These are phyloP conservation scores for Decapterus maruadsi DNA, from an alignment of 2,797 vertebrate species.

Conservation along the genomic window DNA sequence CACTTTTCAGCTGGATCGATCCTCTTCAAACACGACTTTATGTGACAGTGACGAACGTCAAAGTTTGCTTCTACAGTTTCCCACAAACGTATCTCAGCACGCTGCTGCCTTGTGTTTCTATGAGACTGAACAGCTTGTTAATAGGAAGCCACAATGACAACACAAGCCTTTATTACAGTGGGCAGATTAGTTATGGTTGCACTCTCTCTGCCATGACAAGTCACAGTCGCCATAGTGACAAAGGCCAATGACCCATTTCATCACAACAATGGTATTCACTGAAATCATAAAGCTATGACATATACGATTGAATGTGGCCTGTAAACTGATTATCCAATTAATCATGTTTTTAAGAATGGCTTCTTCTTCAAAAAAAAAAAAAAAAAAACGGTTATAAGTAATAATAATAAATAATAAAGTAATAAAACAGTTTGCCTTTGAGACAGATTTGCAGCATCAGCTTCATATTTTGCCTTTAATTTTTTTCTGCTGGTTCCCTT, in stretches of 20 bases:
- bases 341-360: too few species aligned
- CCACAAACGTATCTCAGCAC: too few species aligned
- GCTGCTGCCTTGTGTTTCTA: not conserved
- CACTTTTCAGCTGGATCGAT: not conserved
- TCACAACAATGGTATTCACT: not conserved
- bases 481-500: not conserved
- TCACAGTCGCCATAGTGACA: not conserved
- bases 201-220: not conserved
- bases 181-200: too few species aligned
- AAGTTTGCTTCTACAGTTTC: too few species aligned
- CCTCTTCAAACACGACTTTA: not conserved
- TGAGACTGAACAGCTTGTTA: not conserved
- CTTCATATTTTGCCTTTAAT: not conserved
- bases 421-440: too few species aligned
- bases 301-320: not conserved
- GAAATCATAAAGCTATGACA: not conserved
- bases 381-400: too few species aligned
- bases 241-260: not conserved
- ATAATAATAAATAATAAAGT: too few species aligned
- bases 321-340: not conserved
- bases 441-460: too few species aligned
- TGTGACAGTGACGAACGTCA: not conserved
- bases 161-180: not conserved
- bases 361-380: too few species aligned
- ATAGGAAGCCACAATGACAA: not conserved